A percentile compares a stretch with the other conserved stretches of the same genome.
Evolutionary conservation across 2,797 vertebrate genomes (phyloP).

Genomic region (Coregonus ussuriensis): DNA sequence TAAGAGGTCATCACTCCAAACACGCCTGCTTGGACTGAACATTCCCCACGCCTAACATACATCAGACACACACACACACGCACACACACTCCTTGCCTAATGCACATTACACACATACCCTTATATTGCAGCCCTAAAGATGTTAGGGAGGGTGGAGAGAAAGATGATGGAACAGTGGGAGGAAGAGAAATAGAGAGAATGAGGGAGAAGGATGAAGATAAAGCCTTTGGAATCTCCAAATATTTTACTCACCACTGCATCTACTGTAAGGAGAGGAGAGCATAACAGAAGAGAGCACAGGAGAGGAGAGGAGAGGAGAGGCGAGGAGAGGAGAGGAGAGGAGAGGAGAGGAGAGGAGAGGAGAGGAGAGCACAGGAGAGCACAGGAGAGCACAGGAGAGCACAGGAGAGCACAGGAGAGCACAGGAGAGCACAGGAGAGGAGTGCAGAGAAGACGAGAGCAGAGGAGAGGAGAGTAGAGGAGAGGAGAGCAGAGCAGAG

Average conservation of each 20-base stretch:
- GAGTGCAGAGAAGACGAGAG: too few relatives aligned
- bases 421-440: too few relatives aligned
- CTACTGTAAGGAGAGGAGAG: not conserved
- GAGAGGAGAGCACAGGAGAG: not conserved
- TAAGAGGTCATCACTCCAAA: constrained; percentile 39
- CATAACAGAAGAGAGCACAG: not conserved
- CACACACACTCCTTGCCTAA: not conserved
- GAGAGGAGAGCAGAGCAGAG: too few relatives aligned
- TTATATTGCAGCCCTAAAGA: not conserved
- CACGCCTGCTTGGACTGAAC: constrained; percentile 1
- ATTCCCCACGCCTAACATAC: not conserved
- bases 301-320: not conserved
- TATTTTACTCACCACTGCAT: not conserved
- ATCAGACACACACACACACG: not conserved
- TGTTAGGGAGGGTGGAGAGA: not conserved
- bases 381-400: too few relatives aligned
- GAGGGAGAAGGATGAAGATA: not conserved
- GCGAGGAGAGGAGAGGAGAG: not conserved
- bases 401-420: rapidly evolving
- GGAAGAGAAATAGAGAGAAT: not conserved
- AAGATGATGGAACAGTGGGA: not conserved
- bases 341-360: not conserved
- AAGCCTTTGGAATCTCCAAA: not conserved
- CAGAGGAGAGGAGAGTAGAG: too few relatives aligned
- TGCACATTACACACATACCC: not conserved